Evolutionary conservation across 2,797 vertebrate species (phyloP), one percentile per base, ranked within the genome.

Genomic region (Gallinago nigripennis): DNA sequence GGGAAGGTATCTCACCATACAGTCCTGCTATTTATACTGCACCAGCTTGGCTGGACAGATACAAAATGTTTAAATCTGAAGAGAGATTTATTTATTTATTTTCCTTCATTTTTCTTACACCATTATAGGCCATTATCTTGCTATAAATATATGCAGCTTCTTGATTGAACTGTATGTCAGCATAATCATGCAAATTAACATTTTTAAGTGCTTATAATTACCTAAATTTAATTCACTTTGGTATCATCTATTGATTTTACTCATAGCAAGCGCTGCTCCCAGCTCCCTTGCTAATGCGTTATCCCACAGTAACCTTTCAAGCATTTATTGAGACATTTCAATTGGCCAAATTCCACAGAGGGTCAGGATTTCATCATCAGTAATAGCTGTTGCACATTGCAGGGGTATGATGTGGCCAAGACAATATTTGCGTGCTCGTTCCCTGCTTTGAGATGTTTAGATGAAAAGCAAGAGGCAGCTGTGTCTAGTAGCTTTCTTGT

Each of bases 121-220:
- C 54, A 33, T 94, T 87, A 61, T 35, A 82, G 45, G 15, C 33
- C 65, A 77, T 95, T 92, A 75, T 88, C 65, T 63, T 91, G 51
- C 86, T 94, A 88, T 92, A 92, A 96, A 92, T 95, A 78, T 8
- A 33, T 9, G 12, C 51, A 39, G 60, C 19, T 91, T 61, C 83
- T 94, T 95, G 83, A 93, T 66, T 95, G 92, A 92, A 20, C 70
- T 83, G 28, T 72, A 82, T 37, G 18, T 80, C 83, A 82, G 71
- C 71, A 91, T 86, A 94, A 93, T 96, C 73, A 94, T 86, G 88
- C 60, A 90, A 94, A 92, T 94, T 39, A 82, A 48, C 33, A 80
- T 78, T 80, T 88, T 88, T 39, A 91, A 94, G 82, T 90, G 81
- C 66, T 80, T 76, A 73, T 95, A 85, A 94, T 92, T 92, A 61